These are phyloP conservation scores for Caenorhabditis sp. DNA, from an alignment of 2,888 invertebrate species.

Conservation along the genomic window DNA sequence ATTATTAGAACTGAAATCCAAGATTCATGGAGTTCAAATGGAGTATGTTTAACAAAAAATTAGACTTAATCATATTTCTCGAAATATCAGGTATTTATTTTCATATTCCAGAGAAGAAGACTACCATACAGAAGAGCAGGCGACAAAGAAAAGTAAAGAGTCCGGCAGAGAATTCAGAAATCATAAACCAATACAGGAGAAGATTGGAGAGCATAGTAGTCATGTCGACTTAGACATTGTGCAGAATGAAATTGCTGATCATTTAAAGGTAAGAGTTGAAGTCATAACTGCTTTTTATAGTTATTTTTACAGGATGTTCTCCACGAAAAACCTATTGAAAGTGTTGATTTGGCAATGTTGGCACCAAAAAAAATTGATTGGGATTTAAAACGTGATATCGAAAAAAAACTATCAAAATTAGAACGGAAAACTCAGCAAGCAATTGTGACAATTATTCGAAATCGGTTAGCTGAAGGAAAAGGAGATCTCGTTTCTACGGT, in stretches of 20 bases:
- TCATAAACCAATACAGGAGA: slow-evolving; percentile 43
- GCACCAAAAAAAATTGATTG: slow-evolving; percentile 57
- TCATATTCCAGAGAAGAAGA: slow-evolving; percentile 51
- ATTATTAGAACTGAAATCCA: slow-evolving; percentile 50
- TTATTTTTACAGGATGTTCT: slow-evolving; percentile 32
- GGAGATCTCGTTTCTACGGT: slow-evolving; percentile 51
- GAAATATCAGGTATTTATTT: too few species aligned
- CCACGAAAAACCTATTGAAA: slow-evolving; percentile 48
- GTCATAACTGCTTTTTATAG: too few species aligned
- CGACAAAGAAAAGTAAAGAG: slow-evolving; percentile 45
- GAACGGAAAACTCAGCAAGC: slow-evolving; percentile 91
- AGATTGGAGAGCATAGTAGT: slow-evolving; percentile 21
- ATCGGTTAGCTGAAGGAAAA: slow-evolving; percentile 48
- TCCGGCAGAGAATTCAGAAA: slow-evolving; percentile 35
- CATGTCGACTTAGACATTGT: slow-evolving; percentile 37
- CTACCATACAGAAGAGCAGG: slow-evolving; percentile 36
- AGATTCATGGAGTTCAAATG: slow-evolving; percentile 52
- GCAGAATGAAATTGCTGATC: slow-evolving; percentile 47
- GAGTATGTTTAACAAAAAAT: slow-evolving; percentile 17
- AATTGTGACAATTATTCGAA: slow-evolving; percentile 87
- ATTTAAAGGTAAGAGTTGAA: slow-evolving; percentile 16
- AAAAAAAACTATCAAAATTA: slow-evolving; percentile 77
- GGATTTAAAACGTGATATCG: slow-evolving; percentile 55
- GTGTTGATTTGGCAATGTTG: slow-evolving; percentile 47
- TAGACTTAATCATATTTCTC: too few species aligned